Conservation (phyloP, 1,140 invertebrate genomes). For the Leptopilina clavipes region DNA sequence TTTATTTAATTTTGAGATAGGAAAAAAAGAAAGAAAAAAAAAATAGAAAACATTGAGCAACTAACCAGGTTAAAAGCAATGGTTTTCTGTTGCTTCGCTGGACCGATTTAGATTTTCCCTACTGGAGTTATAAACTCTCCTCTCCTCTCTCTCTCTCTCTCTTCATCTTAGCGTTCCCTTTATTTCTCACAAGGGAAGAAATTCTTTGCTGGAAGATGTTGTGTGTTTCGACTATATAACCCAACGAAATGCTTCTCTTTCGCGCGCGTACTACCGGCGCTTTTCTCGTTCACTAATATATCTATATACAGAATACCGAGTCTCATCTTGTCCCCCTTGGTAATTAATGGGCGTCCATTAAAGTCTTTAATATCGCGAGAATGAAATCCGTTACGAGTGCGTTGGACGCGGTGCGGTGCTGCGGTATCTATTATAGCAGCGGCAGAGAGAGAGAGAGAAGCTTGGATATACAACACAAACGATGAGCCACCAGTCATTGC, state of each 20-base stretch:
- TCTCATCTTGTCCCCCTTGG: constrained; percentile 45
- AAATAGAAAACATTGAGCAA: constrained; percentile 34
- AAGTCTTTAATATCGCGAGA: constrained; percentile 69
- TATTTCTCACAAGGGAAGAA: constrained; percentile 69
- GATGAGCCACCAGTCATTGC: constrained; percentile 27
- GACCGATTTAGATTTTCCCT: constrained; percentile 57
- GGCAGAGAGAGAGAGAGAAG: too few species aligned
- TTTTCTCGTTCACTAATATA: constrained; percentile 36
- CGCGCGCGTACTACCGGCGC: constrained; percentile 50
- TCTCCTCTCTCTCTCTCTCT: too few species aligned
- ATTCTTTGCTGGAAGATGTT: constrained; percentile 67
- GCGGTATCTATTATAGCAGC: constrained; percentile 41
- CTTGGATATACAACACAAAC: background rate
- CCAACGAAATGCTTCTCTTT: too few species aligned
- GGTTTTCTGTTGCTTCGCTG: constrained; percentile 53
- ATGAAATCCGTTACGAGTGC: constrained; percentile 64
- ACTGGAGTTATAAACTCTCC: constrained; percentile 58
- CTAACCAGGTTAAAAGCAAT: constrained; percentile 53
- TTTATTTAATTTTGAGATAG: background rate
- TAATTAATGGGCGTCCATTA: constrained; percentile 72
- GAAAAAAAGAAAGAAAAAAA: constrained; percentile 27
- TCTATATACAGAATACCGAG: constrained; percentile 28
- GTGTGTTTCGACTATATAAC: constrained; percentile 34
- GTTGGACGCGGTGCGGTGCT: constrained; percentile 39
- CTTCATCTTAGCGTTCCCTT: constrained; percentile 55